Conservation (phyloP, 2,113 vertebrate species). For the Percopsis transmontana region DNA sequence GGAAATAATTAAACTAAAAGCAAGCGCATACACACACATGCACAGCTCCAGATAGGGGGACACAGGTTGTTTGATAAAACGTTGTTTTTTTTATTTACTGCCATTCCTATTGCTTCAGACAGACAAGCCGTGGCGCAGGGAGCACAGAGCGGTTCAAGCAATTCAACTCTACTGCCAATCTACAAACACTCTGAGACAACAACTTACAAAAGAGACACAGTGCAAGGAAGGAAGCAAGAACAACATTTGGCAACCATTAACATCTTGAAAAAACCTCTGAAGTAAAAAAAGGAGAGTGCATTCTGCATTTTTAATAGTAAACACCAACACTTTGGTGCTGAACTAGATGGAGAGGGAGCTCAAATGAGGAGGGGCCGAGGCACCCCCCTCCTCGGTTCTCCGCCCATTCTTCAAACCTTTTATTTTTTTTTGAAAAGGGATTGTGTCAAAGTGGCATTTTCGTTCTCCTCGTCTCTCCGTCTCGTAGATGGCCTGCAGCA, state of each 20-base stretch:
- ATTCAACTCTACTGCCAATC: constrained; percentile 70
- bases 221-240: constrained; percentile 71
- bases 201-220: constrained; percentile 70
- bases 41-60: constrained; percentile 32
- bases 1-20: too few relatives aligned
- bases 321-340: constrained; percentile 70
- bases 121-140: constrained; percentile 75
- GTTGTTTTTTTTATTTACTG: constrained; percentile 72
- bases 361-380: constrained; percentile 63
- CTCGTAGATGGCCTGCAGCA: constrained; percentile 70
- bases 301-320: constrained; percentile 74
- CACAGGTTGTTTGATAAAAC: constrained; percentile 62
- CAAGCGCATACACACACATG: constrained; percentile 27
- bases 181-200: constrained; percentile 69
- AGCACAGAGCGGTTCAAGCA: constrained; percentile 74
- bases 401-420: constrained; percentile 61
- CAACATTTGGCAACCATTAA: constrained; percentile 80
- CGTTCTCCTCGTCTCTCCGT: constrained; percentile 20
- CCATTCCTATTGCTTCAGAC: constrained; percentile 76
- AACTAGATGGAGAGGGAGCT: constrained; percentile 70
- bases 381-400: constrained; percentile 66
- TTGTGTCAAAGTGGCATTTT: constrained; percentile 59
- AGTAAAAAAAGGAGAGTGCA: constrained; percentile 68
- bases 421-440: constrained; percentile 59
- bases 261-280: constrained; percentile 68